Base-by-base conservation (phyloP, 2,113 vertebrate genomes). In the Oncorhynchus tshawytscha region DNA sequence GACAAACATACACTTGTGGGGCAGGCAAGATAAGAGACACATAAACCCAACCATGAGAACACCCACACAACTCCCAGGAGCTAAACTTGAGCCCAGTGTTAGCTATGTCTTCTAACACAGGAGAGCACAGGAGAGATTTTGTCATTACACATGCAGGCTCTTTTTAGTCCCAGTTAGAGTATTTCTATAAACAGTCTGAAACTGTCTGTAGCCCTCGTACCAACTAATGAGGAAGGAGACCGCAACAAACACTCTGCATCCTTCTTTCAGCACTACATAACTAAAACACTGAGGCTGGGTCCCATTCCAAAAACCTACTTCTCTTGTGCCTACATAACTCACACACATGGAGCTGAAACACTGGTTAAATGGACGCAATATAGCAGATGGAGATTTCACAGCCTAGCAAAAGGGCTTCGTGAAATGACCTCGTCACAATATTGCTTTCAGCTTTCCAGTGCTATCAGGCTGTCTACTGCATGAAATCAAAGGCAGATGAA, bases 71-170 rank as follows among this genome's bases (percentile, higher is more conserved):
- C 39, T 45, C 39, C 39, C 39, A 45, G 9, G 39, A 45, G 39
- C 39, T 12, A 45, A 2, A 12, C 39, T 45, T 57, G 70, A 65
- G 12, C 69, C 72, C 72, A 39, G 75, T 29, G 73, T 77, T 77
- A 76, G 76, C 78, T 80, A 78, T 75, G 27, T 13, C 79, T 79
- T 79, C 79, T 85, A 90, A 87, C 84, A 71, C 69, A 73, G 76
- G 72, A 78, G 83, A 82, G 74, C 88, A 76, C 78, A 39, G 27
- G 83, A 84, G 88, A 84, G 78, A 78, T 81, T 85, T 57, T 78
- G 88, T 91, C 84, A 78, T 90, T 90, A 87, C 72, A 72, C 51
- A 82, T 81, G 22, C 77, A 78, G 78, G 87, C 73, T 54, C 72
- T 75, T 31, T 77, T 86, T 6, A 65, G 62, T 25, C 79, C 84